Evolutionary conservation across 2,888 invertebrate genomes (phyloP).

Genomic region (Mythimna vitellina): DNA sequence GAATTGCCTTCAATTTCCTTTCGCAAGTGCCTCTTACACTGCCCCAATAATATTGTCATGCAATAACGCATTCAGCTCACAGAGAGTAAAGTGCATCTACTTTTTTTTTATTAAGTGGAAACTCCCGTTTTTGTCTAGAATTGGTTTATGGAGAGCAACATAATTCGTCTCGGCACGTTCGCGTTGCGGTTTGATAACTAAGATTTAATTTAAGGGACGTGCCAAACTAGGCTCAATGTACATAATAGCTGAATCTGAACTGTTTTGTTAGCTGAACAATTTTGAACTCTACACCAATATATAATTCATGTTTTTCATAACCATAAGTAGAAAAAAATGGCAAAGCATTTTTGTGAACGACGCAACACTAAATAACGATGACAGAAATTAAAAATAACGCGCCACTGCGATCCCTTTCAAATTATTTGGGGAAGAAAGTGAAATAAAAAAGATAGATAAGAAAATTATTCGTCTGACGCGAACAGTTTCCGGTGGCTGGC

Average conservation of each 20-base stretch:
- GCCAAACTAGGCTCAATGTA: slow-evolving; percentile 8
- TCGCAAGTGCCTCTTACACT: slow-evolving; percentile 69
- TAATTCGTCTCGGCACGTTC: slow-evolving; percentile 31
- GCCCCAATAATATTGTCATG: slow-evolving; percentile 70
- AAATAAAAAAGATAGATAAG: slow-evolving; percentile 75
- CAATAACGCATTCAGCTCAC: slow-evolving; percentile 68
- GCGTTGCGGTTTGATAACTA: slow-evolving; percentile 23
- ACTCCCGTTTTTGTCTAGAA: slow-evolving; percentile 19
- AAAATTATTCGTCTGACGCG: slow-evolving; percentile 80
- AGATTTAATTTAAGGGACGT: slow-evolving; percentile 42
- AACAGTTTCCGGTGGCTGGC: slow-evolving; percentile 79
- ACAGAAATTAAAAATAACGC: slow-evolving; percentile 67
- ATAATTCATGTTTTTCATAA: slow-evolving; percentile 3
- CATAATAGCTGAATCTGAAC: slow-evolving; percentile 6
- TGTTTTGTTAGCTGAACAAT: slow-evolving; percentile 2
- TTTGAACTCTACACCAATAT: background rate
- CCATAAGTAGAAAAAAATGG: slow-evolving; percentile 15
- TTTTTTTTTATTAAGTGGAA: slow-evolving; percentile 19
- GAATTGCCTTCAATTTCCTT: slow-evolving; percentile 79
- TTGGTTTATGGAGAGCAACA: slow-evolving; percentile 22
- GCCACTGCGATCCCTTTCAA: slow-evolving; percentile 56
- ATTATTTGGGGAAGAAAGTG: slow-evolving; percentile 66
- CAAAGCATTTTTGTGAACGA: slow-evolving; percentile 17
- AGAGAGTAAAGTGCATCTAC: slow-evolving; percentile 52
- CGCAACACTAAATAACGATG: slow-evolving; percentile 47